Evolutionary conservation across 2,888 invertebrate species (phyloP), one percentile per base, ranked within the genome.

Genomic region (Cephus pygmeus): DNA sequence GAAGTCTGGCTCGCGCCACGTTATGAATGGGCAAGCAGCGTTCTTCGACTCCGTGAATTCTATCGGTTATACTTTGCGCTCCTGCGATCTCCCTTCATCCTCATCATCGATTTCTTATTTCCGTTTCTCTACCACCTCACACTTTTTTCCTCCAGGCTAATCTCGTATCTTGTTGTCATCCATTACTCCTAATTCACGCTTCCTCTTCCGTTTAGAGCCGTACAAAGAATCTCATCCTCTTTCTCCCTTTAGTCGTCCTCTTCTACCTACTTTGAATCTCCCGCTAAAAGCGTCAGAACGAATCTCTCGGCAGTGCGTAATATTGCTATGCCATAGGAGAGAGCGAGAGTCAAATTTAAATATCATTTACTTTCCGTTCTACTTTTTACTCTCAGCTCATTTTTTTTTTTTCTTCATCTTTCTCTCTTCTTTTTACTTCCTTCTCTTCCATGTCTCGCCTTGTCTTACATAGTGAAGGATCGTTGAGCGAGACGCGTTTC

Each of bases 301-400:
- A 56, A 23, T 56, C 23, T 56, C 56, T 34, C 23, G 31, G 31
- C 31, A 30, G 73, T 15, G 23, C 31, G 33, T 34, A 30, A 3
- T 9, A 23, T 73, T 73, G 15, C 34, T 73, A 30, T 73, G 56
- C 56, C 23, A 73, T 73, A n/a, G 75, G 75, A 75, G 75, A 75
- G 56, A 56, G 69, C 33, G 56, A 75, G 75, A 75, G 75, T 75
- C 75, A 69, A 75, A 75, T 75, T 75, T 40, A 56, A 56, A 75
- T 75, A 75, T 75, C 75, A 30, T 75, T 75, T 56, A 75, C 75
- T 75, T 75, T 75, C 75, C 75, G 75, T 75, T 68, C 75, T 40
- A 56, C 75, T 56, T 75, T 56, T 74, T 74, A 30, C 30, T 30
- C 36, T 36, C 74, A 15, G 12, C 71, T 34, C 71, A 33, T 34